Evolutionary conservation across 2,797 vertebrate species (phyloP).

Genomic region (Sitta carolinensis): DNA sequence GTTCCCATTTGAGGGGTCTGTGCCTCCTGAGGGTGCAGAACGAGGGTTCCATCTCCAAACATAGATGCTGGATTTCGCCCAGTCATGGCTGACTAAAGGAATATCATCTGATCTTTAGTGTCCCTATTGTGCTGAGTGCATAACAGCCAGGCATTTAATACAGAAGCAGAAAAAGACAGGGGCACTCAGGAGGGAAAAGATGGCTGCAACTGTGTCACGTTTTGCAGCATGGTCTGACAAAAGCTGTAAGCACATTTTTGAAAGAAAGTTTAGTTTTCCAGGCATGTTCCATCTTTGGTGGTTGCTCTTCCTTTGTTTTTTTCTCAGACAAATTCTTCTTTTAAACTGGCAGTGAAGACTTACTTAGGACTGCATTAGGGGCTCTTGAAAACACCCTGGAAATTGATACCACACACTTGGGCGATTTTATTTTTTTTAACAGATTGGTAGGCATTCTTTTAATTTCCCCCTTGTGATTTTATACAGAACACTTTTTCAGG

Average conservation of each 20-base stretch:
- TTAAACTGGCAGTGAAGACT: conserved; percentile 23
- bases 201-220: background rate
- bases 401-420: conserved; percentile 65
- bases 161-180: background rate
- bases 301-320: background rate
- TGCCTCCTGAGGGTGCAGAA: background rate
- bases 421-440: conserved; percentile 62
- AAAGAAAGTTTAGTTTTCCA: background rate
- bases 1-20: accelerated
- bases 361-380: conserved; percentile 48
- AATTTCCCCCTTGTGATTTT: conserved; percentile 49
- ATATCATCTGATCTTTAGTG: background rate
- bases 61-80: background rate
- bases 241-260: background rate
- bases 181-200: background rate
- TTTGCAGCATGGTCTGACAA: background rate
- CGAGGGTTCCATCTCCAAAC: background rate
- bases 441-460: conserved; percentile 60
- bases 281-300: background rate
- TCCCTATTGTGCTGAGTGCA: background rate
- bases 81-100: background rate
- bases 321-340: conserved; percentile 27
- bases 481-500: conserved; percentile 46
- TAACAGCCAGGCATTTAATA: background rate
- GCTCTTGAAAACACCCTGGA: conserved; percentile 45